These are phyloP conservation scores for Aethina tumida DNA, from an alignment of 1,140 invertebrate species.

Conservation along the genomic window DNA sequence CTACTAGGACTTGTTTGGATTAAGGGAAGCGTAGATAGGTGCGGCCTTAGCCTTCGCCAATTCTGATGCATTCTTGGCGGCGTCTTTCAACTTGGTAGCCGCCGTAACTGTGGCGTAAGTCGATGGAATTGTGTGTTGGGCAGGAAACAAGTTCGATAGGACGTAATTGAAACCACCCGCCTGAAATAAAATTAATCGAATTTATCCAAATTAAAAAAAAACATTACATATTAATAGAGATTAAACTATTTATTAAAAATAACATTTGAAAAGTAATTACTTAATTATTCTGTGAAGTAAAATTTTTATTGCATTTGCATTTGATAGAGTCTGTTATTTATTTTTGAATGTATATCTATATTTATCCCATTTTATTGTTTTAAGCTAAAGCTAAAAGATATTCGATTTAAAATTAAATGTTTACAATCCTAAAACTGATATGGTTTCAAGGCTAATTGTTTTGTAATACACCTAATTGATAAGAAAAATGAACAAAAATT, in stretches of 20 bases:
- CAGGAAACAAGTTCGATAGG: slow-evolving; percentile 59
- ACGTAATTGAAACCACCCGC: slow-evolving; percentile 74
- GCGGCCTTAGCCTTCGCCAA: slow-evolving; percentile 61
- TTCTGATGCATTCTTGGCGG: slow-evolving; percentile 64
- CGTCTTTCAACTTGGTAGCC: slow-evolving; percentile 46
- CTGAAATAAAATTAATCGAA: slow-evolving; percentile 23
- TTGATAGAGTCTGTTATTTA: no score
- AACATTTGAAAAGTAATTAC: not conserved
- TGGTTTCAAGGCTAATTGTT: slow-evolving; percentile 1
- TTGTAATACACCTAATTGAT: not conserved
- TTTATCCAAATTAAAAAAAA: not conserved
- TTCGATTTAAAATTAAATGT: no score
- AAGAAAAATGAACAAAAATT: not conserved
- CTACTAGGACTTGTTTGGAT: slow-evolving; percentile 41
- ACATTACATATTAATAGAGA: not conserved
- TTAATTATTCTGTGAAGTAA: not conserved
- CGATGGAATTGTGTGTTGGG: slow-evolving; percentile 35
- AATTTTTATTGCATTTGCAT: not conserved
- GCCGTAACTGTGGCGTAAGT: slow-evolving; percentile 33
- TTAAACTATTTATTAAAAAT: not conserved
- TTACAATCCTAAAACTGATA: slow-evolving; percentile 5
- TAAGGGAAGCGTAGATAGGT: slow-evolving; percentile 47
- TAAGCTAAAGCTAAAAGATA: no score
- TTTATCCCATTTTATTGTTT: no score
- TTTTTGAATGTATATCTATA: no score